A percentile compares a stretch with the other conserved stretches of the same genome.
Conservation (phyloP, 2,797 vertebrate genomes). For the Enteromius afrohamiltoni region DNA sequence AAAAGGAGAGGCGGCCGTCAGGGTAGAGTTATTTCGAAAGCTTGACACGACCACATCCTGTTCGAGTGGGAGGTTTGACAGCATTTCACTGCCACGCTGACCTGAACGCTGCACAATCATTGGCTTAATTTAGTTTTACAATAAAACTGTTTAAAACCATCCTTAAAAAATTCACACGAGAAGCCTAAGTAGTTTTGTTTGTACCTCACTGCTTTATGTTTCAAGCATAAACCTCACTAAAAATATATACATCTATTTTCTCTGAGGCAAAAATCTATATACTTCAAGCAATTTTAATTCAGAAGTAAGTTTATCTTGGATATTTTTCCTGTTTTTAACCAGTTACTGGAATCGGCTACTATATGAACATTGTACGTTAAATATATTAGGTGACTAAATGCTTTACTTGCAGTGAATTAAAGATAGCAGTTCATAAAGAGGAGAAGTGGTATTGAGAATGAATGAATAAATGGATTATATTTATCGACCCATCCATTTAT, state of each 20-base stretch:
- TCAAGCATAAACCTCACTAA: not conserved
- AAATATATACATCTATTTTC: not conserved
- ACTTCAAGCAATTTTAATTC: not conserved
- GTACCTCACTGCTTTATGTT: not conserved
- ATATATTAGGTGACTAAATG: not conserved
- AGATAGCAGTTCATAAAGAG: not conserved
- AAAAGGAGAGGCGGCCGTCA: conserved; percentile 72
- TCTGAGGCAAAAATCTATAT: not conserved
- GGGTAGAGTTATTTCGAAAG: conserved; percentile 77
- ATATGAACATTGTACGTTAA: not conserved
- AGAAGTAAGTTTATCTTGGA: not conserved
- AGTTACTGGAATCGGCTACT: not conserved
- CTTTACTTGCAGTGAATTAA: not conserved
- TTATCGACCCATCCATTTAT: not conserved
- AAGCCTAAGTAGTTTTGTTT: not conserved
- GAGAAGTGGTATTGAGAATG: not conserved
- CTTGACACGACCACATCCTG: conserved; percentile 76
- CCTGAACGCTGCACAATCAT: not conserved
- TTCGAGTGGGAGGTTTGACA: conserved; percentile 57
- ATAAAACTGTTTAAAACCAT: not conserved
- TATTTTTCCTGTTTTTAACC: not conserved
- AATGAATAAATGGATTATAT: not conserved
- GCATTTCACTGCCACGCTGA: conserved; percentile 8
- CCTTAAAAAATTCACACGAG: not conserved
- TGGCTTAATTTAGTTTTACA: not conserved